Evolutionary conservation across 2,888 invertebrate species (phyloP).

Genomic region (Protophormia terraenovae): DNA sequence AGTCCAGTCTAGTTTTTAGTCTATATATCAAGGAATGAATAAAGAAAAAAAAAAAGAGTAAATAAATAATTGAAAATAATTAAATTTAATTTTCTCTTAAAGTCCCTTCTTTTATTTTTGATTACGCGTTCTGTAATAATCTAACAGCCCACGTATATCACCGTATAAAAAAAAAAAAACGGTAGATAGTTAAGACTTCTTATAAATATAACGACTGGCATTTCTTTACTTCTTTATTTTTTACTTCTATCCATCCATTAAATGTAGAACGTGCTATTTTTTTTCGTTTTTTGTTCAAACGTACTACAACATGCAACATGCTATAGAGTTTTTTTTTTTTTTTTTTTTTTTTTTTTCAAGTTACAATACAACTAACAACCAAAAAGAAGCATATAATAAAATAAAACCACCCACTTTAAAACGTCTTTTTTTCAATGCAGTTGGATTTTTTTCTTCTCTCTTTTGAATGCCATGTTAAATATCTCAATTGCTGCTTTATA

Average conservation of each 20-base stretch:
- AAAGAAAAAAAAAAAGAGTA: too few species aligned
- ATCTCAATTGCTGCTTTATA: conserved; percentile 39
- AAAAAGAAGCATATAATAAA: conserved; percentile 11
- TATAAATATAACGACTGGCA: background rate
- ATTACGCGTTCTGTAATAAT: too few species aligned
- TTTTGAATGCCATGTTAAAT: conserved; percentile 41
- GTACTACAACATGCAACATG: conserved; percentile 42
- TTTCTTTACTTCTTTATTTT: too few species aligned
- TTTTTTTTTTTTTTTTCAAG: too few species aligned
- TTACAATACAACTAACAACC: background rate
- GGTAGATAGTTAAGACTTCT: background rate
- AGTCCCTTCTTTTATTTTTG: too few species aligned
- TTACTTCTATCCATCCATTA: background rate
- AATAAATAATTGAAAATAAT: too few species aligned
- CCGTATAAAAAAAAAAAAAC: background rate
- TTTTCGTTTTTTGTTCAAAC: background rate
- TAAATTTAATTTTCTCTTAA: too few species aligned
- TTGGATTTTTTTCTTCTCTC: background rate
- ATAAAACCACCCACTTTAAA: conserved; percentile 55
- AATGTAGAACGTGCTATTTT: conserved; percentile 40
- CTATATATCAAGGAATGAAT: too few species aligned
- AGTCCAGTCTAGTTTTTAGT: too few species aligned
- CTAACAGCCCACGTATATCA: background rate
- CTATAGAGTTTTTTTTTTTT: conserved; percentile 19
- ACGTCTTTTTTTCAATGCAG: background rate